A percentile compares a stretch with the other conserved stretches of the same genome.
These are phyloP conservation scores for Microctenopoma stevenorrisi DNA, from an alignment of 2,797 vertebrate genomes.

Conservation along the genomic window DNA sequence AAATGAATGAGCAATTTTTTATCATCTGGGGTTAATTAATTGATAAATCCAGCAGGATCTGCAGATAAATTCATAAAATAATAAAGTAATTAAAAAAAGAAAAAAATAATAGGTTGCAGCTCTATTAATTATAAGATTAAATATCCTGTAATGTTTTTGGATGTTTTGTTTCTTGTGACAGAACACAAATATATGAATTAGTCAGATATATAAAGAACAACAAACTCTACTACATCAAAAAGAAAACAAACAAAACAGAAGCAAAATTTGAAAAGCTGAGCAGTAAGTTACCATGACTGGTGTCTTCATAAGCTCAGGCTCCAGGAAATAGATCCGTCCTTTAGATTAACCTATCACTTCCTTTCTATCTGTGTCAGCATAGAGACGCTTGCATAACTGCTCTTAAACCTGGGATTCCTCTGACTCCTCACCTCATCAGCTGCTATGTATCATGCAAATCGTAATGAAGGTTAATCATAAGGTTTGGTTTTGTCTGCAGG, in stretches of 20 bases:
- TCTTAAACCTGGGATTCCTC: constrained; percentile 55
- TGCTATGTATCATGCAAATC: constrained; percentile 29
- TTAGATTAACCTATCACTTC: constrained; percentile 61
- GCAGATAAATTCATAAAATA: too few relatives aligned
- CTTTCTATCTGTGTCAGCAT: constrained; percentile 48
- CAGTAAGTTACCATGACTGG: constrained; percentile 6
- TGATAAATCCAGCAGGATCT: too few relatives aligned
- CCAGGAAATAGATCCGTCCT: constrained; percentile 46
- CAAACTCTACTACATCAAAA: neutral
- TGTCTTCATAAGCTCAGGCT: constrained; percentile 32
- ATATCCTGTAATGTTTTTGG: neutral
- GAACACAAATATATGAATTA: neutral
- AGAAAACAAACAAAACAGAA: neutral
- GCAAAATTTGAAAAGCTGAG: neutral
- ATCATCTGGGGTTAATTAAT: neutral
- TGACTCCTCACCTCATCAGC: constrained; percentile 40
- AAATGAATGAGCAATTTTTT: neutral
- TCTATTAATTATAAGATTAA: neutral
- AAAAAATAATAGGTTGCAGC: neutral
- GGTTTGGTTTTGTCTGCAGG: constrained; percentile 13
- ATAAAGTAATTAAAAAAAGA: too few relatives aligned
- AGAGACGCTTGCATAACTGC: constrained; percentile 64
- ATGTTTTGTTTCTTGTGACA: neutral
- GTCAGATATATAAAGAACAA: too few relatives aligned
- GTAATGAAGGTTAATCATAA: constrained; percentile 21